phyloP scores from a whole-genome alignment of 2,797 vertebrate species.

The Scleropages formosus region DNA sequence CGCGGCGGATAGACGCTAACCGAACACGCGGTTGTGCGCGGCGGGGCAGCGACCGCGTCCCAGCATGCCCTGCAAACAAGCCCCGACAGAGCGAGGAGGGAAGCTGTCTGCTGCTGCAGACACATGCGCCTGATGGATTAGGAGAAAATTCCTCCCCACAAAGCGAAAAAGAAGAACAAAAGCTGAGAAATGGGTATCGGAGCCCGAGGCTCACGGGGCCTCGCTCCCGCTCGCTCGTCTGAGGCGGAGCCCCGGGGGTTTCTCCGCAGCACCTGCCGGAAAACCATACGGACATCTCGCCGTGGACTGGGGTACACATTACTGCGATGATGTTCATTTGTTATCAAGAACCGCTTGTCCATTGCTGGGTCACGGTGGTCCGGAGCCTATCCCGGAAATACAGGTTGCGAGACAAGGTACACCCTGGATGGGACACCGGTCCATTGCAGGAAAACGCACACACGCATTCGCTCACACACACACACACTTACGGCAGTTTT shows the following conservation, averaged over 20 bases:
- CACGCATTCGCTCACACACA: no score
- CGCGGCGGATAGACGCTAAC: conserved; percentile 9
- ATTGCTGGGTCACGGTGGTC: no score
- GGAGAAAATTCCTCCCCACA: not conserved
- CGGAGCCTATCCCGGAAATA: no score
- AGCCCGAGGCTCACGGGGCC: not conserved
- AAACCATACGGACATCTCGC: no score
- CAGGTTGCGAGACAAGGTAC: no score
- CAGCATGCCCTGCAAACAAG: conserved; percentile 42
- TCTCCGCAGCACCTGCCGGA: no score
- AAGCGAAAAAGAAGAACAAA: not conserved
- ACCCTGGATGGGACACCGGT: no score
- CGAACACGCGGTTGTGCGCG: conserved; percentile 33
- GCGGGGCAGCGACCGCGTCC: conserved; percentile 29
- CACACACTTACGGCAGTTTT: no score
- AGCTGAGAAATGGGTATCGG: not conserved
- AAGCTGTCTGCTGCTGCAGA: not conserved
- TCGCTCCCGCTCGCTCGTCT: conserved; percentile 1
- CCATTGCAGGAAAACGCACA: no score
- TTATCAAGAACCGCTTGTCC: no score
- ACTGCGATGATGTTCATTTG: no score
- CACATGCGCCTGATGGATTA: conserved; percentile 26
- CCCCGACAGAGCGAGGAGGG: conserved; percentile 43
- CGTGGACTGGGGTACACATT: no score
- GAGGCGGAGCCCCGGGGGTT: not conserved